Conservation (phyloP, 1,140 invertebrate genomes). For the Thereuonema tuberculata region DNA sequence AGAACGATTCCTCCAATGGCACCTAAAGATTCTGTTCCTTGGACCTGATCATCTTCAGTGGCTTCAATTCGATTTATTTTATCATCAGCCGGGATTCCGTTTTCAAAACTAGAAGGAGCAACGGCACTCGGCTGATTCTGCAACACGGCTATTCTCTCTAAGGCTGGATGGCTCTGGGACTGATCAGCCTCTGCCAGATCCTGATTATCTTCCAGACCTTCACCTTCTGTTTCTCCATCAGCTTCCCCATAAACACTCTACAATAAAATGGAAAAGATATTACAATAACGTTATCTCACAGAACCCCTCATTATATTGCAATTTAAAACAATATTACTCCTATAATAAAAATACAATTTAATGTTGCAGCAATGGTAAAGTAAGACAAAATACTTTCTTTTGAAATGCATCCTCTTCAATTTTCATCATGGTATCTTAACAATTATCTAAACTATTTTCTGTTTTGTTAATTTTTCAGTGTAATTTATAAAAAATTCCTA, state of each 20-base stretch:
- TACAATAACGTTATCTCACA: not conserved
- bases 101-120: not conserved
- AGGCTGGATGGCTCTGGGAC: not conserved
- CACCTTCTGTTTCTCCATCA: not conserved
- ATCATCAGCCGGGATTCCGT: not conserved
- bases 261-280: not conserved
- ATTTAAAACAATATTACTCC: not conserved
- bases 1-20: no score
- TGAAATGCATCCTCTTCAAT: no score
- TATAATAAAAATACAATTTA: not conserved
- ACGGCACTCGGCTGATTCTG: not conserved
- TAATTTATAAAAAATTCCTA: no score
- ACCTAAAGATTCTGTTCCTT: no score
- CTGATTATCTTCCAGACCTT: constrained; percentile 6
- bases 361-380: no score
- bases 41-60: constrained; percentile 5
- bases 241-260: not conserved
- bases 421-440: no score
- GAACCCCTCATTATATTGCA: not conserved
- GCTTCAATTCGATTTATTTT: not conserved
- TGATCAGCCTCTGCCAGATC: constrained; percentile 11
- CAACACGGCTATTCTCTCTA: not conserved
- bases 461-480: no score
- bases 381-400: no score
- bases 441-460: no score